Conservation (phyloP, 2,888 invertebrate species). For the Prenolepis imparis region DNA sequence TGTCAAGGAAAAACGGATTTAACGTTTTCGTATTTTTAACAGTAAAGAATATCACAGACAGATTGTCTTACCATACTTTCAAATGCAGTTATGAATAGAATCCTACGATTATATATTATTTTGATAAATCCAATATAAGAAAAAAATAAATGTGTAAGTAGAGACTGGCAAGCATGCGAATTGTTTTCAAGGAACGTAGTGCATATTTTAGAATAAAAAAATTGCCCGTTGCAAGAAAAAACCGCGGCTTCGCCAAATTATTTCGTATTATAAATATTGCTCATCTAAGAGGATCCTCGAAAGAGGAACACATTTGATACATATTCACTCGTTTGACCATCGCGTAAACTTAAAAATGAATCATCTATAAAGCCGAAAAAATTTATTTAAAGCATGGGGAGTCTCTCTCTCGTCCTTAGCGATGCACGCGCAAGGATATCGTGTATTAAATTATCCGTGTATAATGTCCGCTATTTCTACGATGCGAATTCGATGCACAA, state of each 20-base stretch:
- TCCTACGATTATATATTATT: background rate
- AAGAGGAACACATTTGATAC: conserved; percentile 46
- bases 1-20: background rate
- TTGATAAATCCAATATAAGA: background rate
- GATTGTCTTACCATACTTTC: background rate
- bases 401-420: background rate
- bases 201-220: conserved; percentile 59
- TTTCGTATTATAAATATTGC: conserved; percentile 66
- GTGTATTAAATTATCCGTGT: background rate
- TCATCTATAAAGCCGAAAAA: conserved; percentile 57
- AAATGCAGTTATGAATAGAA: background rate
- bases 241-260: conserved; percentile 60
- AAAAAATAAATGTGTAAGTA: background rate
- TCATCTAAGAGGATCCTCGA: conserved; percentile 66
- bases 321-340: conserved; percentile 32
- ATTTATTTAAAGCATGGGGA: conserved; percentile 53
- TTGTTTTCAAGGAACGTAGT: conserved; percentile 2
- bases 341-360: conserved; percentile 62
- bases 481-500: conserved; percentile 31
- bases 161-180: background rate
- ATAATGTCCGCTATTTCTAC: background rate
- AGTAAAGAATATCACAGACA: background rate
- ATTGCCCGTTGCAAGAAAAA: conserved; percentile 60
- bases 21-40: background rate
- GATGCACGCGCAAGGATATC: background rate